phyloP scores from a whole-genome alignment of 2,888 invertebrate species.

The Anagyrus pseudococci region DNA sequence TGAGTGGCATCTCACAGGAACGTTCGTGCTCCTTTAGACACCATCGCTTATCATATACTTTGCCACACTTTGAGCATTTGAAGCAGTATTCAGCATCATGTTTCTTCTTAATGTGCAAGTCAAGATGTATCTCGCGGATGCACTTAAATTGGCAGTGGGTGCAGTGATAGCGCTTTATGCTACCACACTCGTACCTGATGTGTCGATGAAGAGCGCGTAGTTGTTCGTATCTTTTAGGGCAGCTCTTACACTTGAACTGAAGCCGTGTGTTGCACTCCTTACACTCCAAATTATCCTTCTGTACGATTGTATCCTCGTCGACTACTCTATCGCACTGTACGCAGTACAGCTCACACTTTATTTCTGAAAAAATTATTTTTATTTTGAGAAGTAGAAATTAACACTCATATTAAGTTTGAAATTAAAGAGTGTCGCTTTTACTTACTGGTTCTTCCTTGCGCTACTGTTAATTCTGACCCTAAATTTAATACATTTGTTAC shows the following conservation, averaged over 20 bases:
- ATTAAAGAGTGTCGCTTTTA: conserved; percentile 2
- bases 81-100: conserved; percentile 37
- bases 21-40: conserved; percentile 38
- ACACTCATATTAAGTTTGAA: neutral
- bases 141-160: conserved; percentile 38
- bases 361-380: conserved; percentile 27
- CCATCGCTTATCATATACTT: conserved; percentile 38
- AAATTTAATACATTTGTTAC: conserved; percentile 31
- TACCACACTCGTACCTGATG: conserved; percentile 37
- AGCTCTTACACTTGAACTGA: conserved; percentile 37
- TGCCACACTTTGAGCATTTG: conserved; percentile 39
- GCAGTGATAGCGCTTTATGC: conserved; percentile 38
- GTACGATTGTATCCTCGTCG: conserved; percentile 37
- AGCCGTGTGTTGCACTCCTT: conserved; percentile 34
- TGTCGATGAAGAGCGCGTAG: conserved; percentile 37
- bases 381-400: neutral
- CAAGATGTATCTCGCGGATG: conserved; percentile 38
- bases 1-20: conserved; percentile 37
- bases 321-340: conserved; percentile 34
- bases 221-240: conserved; percentile 38
- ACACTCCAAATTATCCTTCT: conserved; percentile 36
- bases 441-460: conserved; percentile 39
- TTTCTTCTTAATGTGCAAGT: conserved; percentile 38
- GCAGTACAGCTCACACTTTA: conserved; percentile 37
- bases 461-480: conserved; percentile 34